Percentiles rank a stretch among this genome's conserved stretches.
Conservation (phyloP, 2,113 vertebrate species). For the Lontra canadensis region DNA sequence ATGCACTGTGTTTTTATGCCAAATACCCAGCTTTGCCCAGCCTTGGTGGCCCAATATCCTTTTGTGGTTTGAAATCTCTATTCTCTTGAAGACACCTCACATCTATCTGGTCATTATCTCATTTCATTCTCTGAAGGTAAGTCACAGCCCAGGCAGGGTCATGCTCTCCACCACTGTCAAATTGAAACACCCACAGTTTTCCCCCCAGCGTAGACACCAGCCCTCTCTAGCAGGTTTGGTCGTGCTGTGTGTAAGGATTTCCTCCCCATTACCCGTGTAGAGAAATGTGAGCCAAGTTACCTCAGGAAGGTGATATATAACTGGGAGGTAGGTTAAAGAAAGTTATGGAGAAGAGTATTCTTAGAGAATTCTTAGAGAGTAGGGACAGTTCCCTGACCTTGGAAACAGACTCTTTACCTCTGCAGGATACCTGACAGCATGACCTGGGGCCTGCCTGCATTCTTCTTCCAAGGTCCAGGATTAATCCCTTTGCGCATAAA, state of each 20-base stretch:
- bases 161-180: not conserved
- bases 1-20: slow-evolving; percentile 98
- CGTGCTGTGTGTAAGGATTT: not conserved
- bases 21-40: slow-evolving; percentile 93
- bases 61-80: slow-evolving; percentile 73
- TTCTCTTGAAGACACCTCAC: not conserved
- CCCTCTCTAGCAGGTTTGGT: not conserved
- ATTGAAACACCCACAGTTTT: not conserved
- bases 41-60: slow-evolving; percentile 98
- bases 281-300: not conserved
- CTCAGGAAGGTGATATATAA: not conserved
- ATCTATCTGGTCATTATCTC: not conserved
- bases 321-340: not conserved
- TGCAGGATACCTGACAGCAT: not conserved
- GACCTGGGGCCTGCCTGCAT: not conserved
- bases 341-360: not conserved
- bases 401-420: not conserved
- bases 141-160: not conserved
- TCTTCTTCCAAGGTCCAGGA: not conserved
- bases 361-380: not conserved
- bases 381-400: not conserved
- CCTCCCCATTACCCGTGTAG: not conserved
- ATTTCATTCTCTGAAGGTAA: slow-evolving; percentile 16
- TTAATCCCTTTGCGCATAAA: not conserved
- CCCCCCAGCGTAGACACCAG: not conserved